Evolutionary conservation across 1,140 invertebrate species (phyloP).

Genomic region (Andrena cerasifolii): DNA sequence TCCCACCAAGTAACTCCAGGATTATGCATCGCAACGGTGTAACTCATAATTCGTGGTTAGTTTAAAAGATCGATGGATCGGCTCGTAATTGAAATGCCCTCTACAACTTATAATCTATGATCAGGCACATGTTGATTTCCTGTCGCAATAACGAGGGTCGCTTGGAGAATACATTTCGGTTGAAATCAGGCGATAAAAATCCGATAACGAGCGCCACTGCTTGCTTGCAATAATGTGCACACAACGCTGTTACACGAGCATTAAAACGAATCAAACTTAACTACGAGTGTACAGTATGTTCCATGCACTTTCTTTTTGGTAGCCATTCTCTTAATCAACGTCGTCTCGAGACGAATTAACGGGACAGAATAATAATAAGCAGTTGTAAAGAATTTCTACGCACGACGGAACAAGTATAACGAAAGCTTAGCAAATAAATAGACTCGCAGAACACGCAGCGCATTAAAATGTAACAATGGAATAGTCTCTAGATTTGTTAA

Average conservation of each 20-base stretch:
- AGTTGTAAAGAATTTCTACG: constrained; percentile 24
- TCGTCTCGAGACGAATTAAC: constrained; percentile 29
- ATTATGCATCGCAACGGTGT: constrained; percentile 39
- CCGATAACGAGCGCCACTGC: constrained; percentile 21
- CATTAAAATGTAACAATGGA: constrained; percentile 54
- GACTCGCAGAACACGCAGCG: constrained; percentile 27
- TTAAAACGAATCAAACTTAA: constrained; percentile 71
- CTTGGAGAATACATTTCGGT: constrained; percentile 18
- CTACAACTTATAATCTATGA: constrained; percentile 64
- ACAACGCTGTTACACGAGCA: constrained; percentile 58
- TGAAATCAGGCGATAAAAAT: constrained; percentile 45
- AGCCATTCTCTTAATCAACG: constrained; percentile 39
- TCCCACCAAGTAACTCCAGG: constrained; percentile 19
- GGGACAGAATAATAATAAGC: constrained; percentile 22
- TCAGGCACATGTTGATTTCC: constrained; percentile 65
- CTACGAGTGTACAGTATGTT: constrained; percentile 62
- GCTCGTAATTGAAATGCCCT: constrained; percentile 59
- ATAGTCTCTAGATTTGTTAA: constrained; percentile 59
- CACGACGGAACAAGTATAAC: constrained; percentile 38
- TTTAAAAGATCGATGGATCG: constrained; percentile 51
- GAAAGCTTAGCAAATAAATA: constrained; percentile 54
- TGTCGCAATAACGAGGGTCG: constrained; percentile 42
- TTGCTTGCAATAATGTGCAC: constrained; percentile 54
- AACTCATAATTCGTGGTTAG: constrained; percentile 46
- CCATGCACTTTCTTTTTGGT: constrained; percentile 59